These are phyloP conservation scores for Morpho helenor DNA, from an alignment of 2,888 invertebrate species.

Conservation along the genomic window DNA sequence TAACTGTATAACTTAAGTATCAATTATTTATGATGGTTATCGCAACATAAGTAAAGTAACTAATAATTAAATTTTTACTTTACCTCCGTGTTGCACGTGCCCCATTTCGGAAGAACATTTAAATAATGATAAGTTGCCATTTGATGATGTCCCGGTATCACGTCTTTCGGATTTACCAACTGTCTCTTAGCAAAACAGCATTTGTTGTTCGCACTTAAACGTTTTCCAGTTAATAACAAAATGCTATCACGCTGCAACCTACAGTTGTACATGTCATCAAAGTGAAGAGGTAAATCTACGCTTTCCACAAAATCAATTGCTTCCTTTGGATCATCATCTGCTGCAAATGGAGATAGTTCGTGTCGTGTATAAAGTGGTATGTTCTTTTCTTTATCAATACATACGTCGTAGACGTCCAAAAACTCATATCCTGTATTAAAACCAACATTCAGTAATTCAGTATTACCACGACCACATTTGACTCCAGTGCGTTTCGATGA, in stretches of 20 bases:
- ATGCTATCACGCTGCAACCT: slow-evolving; percentile 27
- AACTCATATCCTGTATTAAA: slow-evolving; percentile 28
- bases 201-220: slow-evolving; percentile 21
- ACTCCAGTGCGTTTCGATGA: slow-evolving; percentile 24
- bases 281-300: slow-evolving; percentile 24
- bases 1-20: too few relatives aligned
- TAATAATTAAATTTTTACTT: background rate
- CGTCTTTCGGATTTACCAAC: slow-evolving; percentile 42
- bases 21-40: too few relatives aligned
- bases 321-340: slow-evolving; percentile 22
- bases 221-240: slow-evolving; percentile 21
- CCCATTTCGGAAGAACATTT: slow-evolving; percentile 54
- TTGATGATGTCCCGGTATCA: slow-evolving; percentile 42
- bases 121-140: slow-evolving; percentile 38
- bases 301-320: slow-evolving; percentile 9
- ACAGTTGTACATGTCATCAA: slow-evolving; percentile 40
- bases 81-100: slow-evolving; percentile 42
- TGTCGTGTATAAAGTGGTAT: slow-evolving; percentile 6
- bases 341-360: slow-evolving; percentile 8
- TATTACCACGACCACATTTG: slow-evolving; percentile 31
- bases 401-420: slow-evolving; percentile 41
- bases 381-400: slow-evolving; percentile 36
- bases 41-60: too few relatives aligned
- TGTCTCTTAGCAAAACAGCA: slow-evolving; percentile 47
- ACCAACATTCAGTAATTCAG: slow-evolving; percentile 38